These are phyloP conservation scores for Rhinophrynus dorsalis DNA, from an alignment of 2,797 vertebrate genomes.

Conservation along the genomic window DNA sequence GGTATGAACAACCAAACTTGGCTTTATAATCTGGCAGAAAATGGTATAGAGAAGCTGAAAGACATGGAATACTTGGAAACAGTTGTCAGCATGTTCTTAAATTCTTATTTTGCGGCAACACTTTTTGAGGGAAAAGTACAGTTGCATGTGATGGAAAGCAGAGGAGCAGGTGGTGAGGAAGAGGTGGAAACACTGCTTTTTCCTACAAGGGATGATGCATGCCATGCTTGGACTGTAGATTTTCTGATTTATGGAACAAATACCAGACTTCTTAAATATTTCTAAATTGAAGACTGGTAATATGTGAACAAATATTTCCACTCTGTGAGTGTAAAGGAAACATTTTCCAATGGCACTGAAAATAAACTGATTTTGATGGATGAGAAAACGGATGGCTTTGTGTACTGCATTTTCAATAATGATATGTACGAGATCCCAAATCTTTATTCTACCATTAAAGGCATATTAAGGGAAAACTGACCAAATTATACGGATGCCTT, in stretches of 20 bases:
- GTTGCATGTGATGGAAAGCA: constrained; percentile 91
- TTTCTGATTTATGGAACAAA: constrained; percentile 95
- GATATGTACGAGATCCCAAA: no score
- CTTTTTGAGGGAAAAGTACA: constrained; percentile 96
- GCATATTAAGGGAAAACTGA: no score
- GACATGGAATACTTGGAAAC: constrained; percentile 94
- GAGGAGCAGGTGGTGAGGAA: constrained; percentile 76
- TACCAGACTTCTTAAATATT: constrained; percentile 82
- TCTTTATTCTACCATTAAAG: no score
- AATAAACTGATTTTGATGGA: constrained; percentile 88
- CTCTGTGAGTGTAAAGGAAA: constrained; percentile 84
- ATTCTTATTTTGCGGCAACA: constrained; percentile 90
- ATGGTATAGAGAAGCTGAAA: constrained; percentile 83
- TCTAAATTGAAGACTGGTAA: constrained; percentile 92
- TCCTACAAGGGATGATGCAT: constrained; percentile 82
- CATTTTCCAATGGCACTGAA: constrained; percentile 89
- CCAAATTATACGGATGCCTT: no score
- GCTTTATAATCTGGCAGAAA: constrained; percentile 88
- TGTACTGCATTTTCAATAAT: no score
- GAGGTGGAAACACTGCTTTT: constrained; percentile 92
- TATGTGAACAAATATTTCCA: constrained; percentile 87
- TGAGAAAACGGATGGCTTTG: constrained; percentile 90
- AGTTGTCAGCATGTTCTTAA: constrained; percentile 85
- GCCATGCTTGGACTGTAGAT: constrained; percentile 87
- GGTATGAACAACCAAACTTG: constrained; percentile 98